Evolutionary conservation across 2,797 vertebrate genomes (phyloP).

Genomic region (Florisuga fusca): DNA sequence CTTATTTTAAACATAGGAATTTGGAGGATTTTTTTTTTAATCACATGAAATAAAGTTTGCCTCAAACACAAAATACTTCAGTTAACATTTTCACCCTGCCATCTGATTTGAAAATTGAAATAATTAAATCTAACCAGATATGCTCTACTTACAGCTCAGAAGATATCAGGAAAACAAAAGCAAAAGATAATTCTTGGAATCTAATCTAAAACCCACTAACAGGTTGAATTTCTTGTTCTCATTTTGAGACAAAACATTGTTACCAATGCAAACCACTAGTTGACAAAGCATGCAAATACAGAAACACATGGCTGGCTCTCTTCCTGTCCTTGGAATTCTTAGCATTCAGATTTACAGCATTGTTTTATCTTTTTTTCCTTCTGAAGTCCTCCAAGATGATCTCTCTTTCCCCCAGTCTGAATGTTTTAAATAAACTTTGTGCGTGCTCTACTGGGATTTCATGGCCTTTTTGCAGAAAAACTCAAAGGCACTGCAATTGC

Average conservation of each 20-base stretch:
- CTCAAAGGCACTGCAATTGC: neutral
- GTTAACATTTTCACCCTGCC: neutral
- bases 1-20: neutral
- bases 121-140: neutral
- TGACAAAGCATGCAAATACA: neutral
- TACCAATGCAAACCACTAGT: neutral
- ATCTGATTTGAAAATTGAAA: neutral
- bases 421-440: neutral
- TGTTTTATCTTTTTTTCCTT: neutral
- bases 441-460: neutral
- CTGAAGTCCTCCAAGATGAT: neutral
- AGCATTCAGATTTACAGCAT: neutral
- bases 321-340: neutral
- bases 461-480: neutral
- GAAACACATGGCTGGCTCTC: neutral
- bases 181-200: neutral
- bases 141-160: neutral
- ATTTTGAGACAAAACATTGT: neutral
- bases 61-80: neutral
- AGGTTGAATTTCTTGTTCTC: accelerated
- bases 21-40: neutral
- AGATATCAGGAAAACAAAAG: neutral
- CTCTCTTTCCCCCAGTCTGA: neutral
- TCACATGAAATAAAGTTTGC: neutral
- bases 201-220: neutral